Evolutionary conservation across 1,140 invertebrate species (phyloP).

Genomic region (Drosophila mauritiana): DNA sequence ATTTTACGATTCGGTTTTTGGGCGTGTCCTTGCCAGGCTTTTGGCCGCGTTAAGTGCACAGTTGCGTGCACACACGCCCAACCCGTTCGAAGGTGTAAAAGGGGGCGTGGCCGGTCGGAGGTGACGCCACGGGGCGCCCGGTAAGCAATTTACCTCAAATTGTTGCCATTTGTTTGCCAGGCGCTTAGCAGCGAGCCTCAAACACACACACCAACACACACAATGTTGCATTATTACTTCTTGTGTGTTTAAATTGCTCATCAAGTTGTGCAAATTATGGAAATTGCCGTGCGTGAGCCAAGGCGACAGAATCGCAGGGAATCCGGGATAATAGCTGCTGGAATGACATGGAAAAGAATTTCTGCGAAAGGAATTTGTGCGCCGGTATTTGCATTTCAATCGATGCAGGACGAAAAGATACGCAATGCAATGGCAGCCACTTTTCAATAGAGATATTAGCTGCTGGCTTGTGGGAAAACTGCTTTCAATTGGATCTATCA

Average conservation of each 20-base stretch:
- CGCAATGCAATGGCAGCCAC: background rate
- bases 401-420: conserved; percentile 12
- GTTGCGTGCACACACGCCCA: conserved; percentile 74
- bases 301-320: conserved; percentile 19
- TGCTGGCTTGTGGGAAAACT: background rate
- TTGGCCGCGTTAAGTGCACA: conserved; percentile 65
- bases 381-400: conserved; percentile 30
- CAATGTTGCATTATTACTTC: conserved; percentile 66
- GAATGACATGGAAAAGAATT: conserved; percentile 33
- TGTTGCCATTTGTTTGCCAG: conserved; percentile 75
- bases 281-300: conserved; percentile 53
- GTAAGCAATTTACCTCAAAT: conserved; percentile 76
- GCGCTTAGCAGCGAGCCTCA: conserved; percentile 42
- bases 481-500: conserved; percentile 3
- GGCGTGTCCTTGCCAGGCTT: conserved; percentile 57
- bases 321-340: conserved; percentile 41
- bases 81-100: conserved; percentile 61
- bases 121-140: conserved; percentile 64
- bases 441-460: conserved; percentile 17
- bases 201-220: background rate
- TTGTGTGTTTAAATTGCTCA: conserved; percentile 62
- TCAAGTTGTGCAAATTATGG: conserved; percentile 69
- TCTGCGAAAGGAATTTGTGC: conserved; percentile 12
- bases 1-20: conserved; percentile 39
- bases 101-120: conserved; percentile 56